Percentiles rank a stretch among this genome's conserved stretches.
phyloP scores from a whole-genome alignment of 2,113 vertebrate species.

The Esox niger region DNA sequence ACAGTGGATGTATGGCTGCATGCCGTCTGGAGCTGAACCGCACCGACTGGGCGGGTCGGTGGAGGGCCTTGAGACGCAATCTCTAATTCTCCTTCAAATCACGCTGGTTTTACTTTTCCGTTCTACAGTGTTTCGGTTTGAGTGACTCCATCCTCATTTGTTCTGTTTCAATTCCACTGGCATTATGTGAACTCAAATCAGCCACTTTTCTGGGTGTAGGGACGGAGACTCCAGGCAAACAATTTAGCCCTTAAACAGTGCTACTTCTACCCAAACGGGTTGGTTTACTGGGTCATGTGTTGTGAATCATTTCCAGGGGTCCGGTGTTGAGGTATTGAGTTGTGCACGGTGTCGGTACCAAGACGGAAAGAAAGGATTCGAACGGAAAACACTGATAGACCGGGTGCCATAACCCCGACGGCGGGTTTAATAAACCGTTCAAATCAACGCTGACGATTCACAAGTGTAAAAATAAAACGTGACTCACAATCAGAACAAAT shows the following conservation, averaged over 20 bases:
- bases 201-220: background rate
- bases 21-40: background rate
- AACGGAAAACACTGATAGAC: too few relatives aligned
- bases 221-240: too few relatives aligned
- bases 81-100: background rate
- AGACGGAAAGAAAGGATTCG: too few relatives aligned
- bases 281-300: background rate
- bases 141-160: background rate
- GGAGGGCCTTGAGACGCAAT: background rate
- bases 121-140: background rate
- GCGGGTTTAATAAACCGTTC: background rate
- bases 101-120: background rate
- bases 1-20: background rate
- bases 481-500: background rate
- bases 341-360: background rate
- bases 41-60: background rate
- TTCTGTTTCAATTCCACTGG: background rate
- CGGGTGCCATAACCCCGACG: background rate
- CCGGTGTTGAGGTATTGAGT: background rate
- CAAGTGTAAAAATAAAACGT: background rate
- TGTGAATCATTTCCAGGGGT: background rate
- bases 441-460: slow-evolving; percentile 24
- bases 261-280: too few relatives aligned
- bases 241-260: too few relatives aligned
- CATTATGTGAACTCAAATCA: background rate